Conservation (phyloP, 2,888 invertebrate genomes). For the Torymus auratus region DNA sequence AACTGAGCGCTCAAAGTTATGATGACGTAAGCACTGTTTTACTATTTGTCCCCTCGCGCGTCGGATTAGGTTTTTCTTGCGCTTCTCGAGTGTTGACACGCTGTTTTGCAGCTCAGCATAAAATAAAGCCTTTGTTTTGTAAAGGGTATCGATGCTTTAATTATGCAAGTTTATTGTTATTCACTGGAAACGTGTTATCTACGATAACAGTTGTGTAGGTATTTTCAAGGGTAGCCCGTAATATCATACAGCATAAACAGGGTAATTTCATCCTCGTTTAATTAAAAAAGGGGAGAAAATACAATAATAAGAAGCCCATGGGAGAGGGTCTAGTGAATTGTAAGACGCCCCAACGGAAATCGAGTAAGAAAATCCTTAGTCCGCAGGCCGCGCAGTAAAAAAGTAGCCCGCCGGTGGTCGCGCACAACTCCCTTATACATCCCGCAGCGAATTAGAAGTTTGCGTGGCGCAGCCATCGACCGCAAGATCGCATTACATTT, state of each 20-base stretch:
- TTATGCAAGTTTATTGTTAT: too few relatives aligned
- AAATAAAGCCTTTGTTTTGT: too few relatives aligned
- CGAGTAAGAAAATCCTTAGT: conserved; percentile 38
- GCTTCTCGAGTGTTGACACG: too few relatives aligned
- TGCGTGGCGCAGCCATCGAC: conserved; percentile 43
- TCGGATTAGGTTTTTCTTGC: too few relatives aligned
- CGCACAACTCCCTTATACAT: background rate
- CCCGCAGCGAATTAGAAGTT: conserved; percentile 45
- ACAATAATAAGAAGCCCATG: conserved; percentile 18
- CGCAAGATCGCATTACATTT: conserved; percentile 56
- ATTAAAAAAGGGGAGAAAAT: conserved; percentile 6
- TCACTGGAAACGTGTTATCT: too few relatives aligned
- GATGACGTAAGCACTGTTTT: too few relatives aligned
- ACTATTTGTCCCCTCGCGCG: too few relatives aligned
- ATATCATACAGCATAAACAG: conserved; percentile 25
- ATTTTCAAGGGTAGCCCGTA: background rate
- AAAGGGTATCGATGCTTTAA: too few relatives aligned
- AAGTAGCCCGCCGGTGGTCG: background rate
- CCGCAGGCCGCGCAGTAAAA: conserved; percentile 12
- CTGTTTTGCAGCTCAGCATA: too few relatives aligned
- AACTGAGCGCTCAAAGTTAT: background rate
- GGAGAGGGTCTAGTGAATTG: background rate
- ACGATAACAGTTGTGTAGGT: too few relatives aligned
- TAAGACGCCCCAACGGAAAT: background rate
- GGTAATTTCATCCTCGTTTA: conserved; percentile 12